Evolutionary conservation across 2,888 invertebrate species (phyloP).

Genomic region (Cyaniris semiargus): DNA sequence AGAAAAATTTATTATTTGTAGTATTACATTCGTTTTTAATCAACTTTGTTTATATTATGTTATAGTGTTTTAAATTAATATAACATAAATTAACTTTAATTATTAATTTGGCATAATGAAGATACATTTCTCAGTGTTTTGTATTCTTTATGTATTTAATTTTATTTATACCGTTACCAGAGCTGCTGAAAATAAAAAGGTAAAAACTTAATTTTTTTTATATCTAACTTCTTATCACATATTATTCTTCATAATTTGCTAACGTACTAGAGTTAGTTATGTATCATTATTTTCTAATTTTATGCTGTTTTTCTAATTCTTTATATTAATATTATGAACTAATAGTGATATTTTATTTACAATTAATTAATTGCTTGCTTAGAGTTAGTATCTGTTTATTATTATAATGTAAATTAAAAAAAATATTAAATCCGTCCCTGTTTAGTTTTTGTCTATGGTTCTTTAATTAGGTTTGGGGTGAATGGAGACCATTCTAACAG

Average conservation of each 20-base stretch:
- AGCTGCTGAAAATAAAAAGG: conserved; percentile 65
- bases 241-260: too few species aligned
- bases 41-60: conserved; percentile 61
- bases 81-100: conserved; percentile 39
- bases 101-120: conserved; percentile 58
- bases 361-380: background rate
- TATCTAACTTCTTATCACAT: background rate
- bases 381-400: too few species aligned
- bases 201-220: conserved; percentile 48
- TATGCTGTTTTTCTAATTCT: too few species aligned
- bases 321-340: too few species aligned
- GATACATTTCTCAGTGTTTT: conserved; percentile 62
- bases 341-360: too few species aligned
- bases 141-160: conserved; percentile 59
- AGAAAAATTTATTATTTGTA: conserved; percentile 49
- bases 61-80: conserved; percentile 57
- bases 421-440: background rate
- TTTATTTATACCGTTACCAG: conserved; percentile 60
- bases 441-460: background rate
- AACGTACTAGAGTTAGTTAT: too few species aligned
- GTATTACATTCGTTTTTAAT: conserved; percentile 47
- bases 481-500: background rate
- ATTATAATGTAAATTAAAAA: too few species aligned
- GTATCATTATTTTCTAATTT: too few species aligned
- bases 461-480: background rate